Base-by-base conservation (phyloP, 2,113 vertebrate species). In the Limanda limanda region DNA sequence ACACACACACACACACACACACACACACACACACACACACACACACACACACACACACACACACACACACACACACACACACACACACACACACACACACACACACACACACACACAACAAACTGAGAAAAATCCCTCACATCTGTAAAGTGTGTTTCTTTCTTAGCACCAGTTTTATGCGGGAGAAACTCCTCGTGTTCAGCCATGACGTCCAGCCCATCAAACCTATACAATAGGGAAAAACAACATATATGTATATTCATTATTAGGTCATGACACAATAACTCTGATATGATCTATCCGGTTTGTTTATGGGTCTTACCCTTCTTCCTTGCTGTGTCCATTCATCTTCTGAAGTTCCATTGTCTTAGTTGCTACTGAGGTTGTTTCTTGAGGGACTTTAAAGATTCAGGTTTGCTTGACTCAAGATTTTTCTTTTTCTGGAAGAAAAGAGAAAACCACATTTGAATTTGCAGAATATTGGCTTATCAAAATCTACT, bases 281-380 rank as follows among this genome's bases (percentile, higher is more conserved):
- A 0, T 4, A 48, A 24, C 4, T 64, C 42, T 58, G 13, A 73
- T 10, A 17, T 42, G 17, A 37, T 61, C 20, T 25, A 18, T 10
- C n/a, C 23, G 18, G 18, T 27, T 57, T 4, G 37, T 57, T 10
- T 42, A 5, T 21, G 62, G 76, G 5, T 68, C 89, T 64, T 74
- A 94, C 94, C 91, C 90, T 1, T 93, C 91, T 0, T 93, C 89
- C 52, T 15, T 85, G 70, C 55, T 76, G 72, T 91, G 91, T 37
- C 94, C 94, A 0, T 95, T 94, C 15, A 91, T 87, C 81, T 94
- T 94, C 71, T 93, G 85, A 52, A 93, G 91, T 70, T 95, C 94
- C 94, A 94, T 94, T 57, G 15, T 87, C 20, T 1, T n/a, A 2
- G 60, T n/a, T 61, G 59, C 5, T 65, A 40, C 3, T 45, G 20